Base-by-base conservation (phyloP, 2,113 vertebrate species). In the Oceanites oceanicus region DNA sequence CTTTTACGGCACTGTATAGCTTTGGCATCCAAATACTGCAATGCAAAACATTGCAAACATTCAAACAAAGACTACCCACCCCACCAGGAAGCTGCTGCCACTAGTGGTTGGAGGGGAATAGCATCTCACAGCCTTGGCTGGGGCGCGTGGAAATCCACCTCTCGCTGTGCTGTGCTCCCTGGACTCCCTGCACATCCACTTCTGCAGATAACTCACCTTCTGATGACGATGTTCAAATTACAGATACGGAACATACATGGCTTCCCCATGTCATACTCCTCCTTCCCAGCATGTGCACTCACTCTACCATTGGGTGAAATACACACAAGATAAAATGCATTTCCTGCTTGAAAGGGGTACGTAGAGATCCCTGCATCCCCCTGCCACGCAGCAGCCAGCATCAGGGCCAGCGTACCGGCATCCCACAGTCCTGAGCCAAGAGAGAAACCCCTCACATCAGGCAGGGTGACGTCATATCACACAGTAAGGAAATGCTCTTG, bases 1-100 rank as follows among this genome's bases (percentile, higher is more conserved):
- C 76, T 95, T 96, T 65, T 75, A 94, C 45, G 6, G 96, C 72
- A 59, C 86, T 42, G 62, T 55, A 92, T 70, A 93, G 92, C 73
- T 94, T 86, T 96, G 95, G 95, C 94, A 97, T 94, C 96, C 95
- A 96, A 96, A 96, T 87, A 25, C 49, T 94, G 83, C 86, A 32
- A 97, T 96, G 96, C 92, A 96, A 97, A 97, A 94, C 92, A 93
- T 9, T 25, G 80, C 86, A 93, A 94, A 86, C 83, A 72, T 91
- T 96, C 92, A 86, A 93, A 94, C 50, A 53, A 40, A 29, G 21
- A 45, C 83, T 74, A 62, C 83, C 92, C 94, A 87, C 65, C 82
- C 92, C 92, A 84, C 49, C 95, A 95, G 96, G 94, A 91, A 97
- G 88, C 86, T 77, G 88, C 91, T 81, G 86, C 86, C 76, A 52